Base-by-base conservation (phyloP, 1,140 invertebrate species). In the Euura saliciscinereae region DNA sequence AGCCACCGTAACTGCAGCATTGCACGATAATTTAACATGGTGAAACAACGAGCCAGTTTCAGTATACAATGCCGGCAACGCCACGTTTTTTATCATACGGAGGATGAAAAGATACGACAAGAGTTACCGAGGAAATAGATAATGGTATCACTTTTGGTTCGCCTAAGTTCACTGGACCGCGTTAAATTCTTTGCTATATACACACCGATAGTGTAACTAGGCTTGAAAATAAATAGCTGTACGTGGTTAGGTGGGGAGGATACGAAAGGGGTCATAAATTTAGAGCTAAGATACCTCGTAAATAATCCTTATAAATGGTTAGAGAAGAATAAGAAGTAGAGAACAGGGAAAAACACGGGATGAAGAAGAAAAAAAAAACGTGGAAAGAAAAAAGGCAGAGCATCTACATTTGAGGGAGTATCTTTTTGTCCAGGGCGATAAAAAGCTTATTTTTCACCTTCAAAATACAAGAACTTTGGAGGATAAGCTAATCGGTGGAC, bases 271-370 rank as follows among this genome's bases (percentile, higher is more conserved):
- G 51, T 59, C 13, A 59, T 59, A 59, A 59, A 59, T 59, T n/a
- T 59, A 59, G 8, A 2, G 51, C 51, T 59, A 59, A 59, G 51
- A 59, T 59, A n/a, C 51, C 51, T 59, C 51, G 51, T 59, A 59
- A 59, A 59, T 59, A 59, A 59, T 59, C 51, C 51, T 59, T 59
- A 59, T 59, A 59, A 59, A 59, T 59, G 51, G 8, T 59, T n/a
- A 4, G 13, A 59, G 51, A 59, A 28, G 28, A 28, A 28, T 28
- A 28, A n/a, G 51, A 59, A 28, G 28, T 28, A 28, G 28, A 28
- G 28, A 28, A 28, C 28, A 28, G 28, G 28, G 28, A 28, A 1
- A 28, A 28, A 28, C 28, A 28, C 28, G 28, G 28, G 28, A 28
- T 28, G 28, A 28, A 28, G 28, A 28, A 51, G 5, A 59, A 59